Conservation (phyloP, 2,797 vertebrate species). For the Bovichtus diacanthus region DNA sequence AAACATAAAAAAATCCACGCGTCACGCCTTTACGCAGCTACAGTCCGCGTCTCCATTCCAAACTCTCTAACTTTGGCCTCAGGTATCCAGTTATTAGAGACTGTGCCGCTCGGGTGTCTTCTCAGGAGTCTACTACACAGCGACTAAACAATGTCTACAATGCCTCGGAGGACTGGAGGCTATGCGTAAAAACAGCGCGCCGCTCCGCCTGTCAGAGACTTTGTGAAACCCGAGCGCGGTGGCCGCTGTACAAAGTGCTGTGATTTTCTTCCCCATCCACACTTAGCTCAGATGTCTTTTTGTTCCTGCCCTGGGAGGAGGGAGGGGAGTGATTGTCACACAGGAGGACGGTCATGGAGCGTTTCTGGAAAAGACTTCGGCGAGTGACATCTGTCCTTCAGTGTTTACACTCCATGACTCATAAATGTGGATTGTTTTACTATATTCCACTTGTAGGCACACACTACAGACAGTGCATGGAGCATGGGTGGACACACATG, state of each 20-base stretch:
- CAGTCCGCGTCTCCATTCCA: constrained; percentile 35
- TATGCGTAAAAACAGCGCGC: constrained; percentile 73
- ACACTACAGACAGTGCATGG: not conserved
- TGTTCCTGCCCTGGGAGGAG: constrained; percentile 64
- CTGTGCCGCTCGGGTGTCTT: constrained; percentile 45
- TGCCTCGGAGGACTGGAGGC: constrained; percentile 63
- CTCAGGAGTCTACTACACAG: constrained; percentile 48
- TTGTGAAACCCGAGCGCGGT: constrained; percentile 78
- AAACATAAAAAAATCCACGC: constrained; percentile 32
- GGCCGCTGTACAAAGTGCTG: constrained; percentile 64
- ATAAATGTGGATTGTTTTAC: constrained; percentile 32
- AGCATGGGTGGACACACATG: not conserved
- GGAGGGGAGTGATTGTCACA: constrained; percentile 52
- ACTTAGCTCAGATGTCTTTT: constrained; percentile 79
- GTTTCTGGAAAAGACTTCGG: constrained; percentile 36
- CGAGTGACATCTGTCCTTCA: constrained; percentile 49
- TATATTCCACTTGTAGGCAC: constrained; percentile 20
- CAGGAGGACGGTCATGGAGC: constrained; percentile 48
- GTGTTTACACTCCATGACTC: constrained; percentile 46
- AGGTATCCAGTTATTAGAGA: constrained; percentile 58
- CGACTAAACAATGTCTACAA: constrained; percentile 48
- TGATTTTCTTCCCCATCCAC: constrained; percentile 69
- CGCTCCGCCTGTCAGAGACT: constrained; percentile 67
- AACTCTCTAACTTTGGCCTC: constrained; percentile 24
- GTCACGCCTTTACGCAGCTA: constrained; percentile 65